Conservation (phyloP, 2,888 invertebrate species). For the Anaspis maculata region DNA sequence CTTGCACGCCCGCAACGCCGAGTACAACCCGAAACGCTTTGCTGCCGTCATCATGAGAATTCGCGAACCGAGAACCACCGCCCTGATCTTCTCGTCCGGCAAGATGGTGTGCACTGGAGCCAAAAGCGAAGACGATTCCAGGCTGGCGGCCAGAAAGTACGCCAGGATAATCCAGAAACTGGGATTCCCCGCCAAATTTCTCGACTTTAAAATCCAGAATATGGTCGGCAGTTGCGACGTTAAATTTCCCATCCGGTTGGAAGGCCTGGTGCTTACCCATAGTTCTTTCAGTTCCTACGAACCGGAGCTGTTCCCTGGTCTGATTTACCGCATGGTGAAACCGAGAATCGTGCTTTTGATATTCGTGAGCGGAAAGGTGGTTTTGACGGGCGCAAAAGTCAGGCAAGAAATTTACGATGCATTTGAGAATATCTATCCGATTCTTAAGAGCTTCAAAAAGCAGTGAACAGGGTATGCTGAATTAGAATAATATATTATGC, state of each 20-base stretch:
- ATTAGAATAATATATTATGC: too few relatives aligned
- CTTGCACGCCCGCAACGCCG: constrained; percentile 94
- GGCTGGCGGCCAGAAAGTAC: constrained; percentile 72
- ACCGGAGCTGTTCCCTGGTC: constrained; percentile 75
- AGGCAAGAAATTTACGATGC: constrained; percentile 68
- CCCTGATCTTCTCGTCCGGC: constrained; percentile 74
- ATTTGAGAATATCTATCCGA: constrained; percentile 69
- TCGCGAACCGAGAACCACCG: constrained; percentile 80
- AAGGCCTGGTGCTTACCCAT: constrained; percentile 67
- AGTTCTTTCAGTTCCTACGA: constrained; percentile 73
- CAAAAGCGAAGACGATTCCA: constrained; percentile 72
- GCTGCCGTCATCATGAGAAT: constrained; percentile 98
- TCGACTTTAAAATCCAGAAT: constrained; percentile 77
- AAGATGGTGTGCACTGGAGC: constrained; percentile 87
- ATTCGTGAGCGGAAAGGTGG: constrained; percentile 80
- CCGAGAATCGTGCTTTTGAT: constrained; percentile 75
- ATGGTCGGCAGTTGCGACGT: constrained; percentile 85
- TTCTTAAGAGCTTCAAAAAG: constrained; percentile 67
- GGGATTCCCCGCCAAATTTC: constrained; percentile 67
- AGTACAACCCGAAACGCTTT: constrained; percentile 98
- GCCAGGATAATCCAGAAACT: constrained; percentile 75
- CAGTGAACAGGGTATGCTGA: constrained; percentile 11
- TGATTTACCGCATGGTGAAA: constrained; percentile 76
- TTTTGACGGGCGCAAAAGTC: constrained; percentile 72
- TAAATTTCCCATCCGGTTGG: constrained; percentile 67